A percentile compares a stretch with the other conserved stretches of the same genome.
These are phyloP conservation scores for Alosa sapidissima DNA, from an alignment of 2,797 vertebrate species.

Conservation along the genomic window DNA sequence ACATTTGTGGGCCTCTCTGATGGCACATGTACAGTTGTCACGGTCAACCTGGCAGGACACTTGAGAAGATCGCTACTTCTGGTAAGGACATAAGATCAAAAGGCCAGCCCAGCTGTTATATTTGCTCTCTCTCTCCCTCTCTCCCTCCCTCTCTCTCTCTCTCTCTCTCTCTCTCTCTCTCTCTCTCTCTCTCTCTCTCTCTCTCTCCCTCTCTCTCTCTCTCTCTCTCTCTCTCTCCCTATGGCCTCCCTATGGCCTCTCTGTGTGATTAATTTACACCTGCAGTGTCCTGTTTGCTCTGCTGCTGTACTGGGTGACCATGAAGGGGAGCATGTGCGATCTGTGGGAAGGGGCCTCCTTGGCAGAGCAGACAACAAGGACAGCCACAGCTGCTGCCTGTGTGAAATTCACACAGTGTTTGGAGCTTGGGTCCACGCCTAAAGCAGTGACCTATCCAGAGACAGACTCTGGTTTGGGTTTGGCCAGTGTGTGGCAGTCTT, in stretches of 20 bases:
- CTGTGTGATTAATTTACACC: neutral
- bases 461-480: neutral
- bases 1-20: neutral
- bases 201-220: neutral
- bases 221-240: neutral
- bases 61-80: neutral
- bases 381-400: neutral
- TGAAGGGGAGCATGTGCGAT: neutral
- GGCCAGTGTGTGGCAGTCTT: neutral
- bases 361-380: neutral
- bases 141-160: neutral
- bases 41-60: neutral
- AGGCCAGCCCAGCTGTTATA: neutral
- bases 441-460: neutral
- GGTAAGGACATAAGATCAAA: conserved; percentile 4
- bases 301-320: neutral
- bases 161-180: neutral
- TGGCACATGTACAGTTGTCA: neutral
- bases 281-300: neutral
- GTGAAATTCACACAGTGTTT: neutral
- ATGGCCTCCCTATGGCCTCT: too few species aligned
- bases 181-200: neutral
- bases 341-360: neutral
- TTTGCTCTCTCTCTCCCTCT: neutral
- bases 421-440: neutral